Evolutionary conservation across 2,888 invertebrate genomes (phyloP), one percentile per base, ranked within the genome.

Genomic region (Acanthosepion lycidas): DNA sequence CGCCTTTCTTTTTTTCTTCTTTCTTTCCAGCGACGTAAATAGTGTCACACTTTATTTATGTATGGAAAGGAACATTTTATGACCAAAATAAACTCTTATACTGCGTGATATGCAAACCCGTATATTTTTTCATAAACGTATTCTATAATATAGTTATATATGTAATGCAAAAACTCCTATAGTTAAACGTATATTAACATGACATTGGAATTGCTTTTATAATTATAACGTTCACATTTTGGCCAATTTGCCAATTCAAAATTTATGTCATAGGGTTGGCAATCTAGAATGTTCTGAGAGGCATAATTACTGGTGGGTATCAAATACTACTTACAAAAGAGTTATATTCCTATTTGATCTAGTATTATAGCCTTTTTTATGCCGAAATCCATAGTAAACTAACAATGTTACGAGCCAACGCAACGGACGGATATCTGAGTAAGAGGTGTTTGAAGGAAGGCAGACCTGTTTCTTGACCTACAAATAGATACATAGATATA

Each of bases 341-440:
- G 78, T 78, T 78, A 78, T 78, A 78, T 78, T 78, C n/a, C 33
- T 78, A 78, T 78, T 78, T 78, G 78, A 78, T 78, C 78, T 78
- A 33, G 3, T 78, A 78, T 78, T 78, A 78, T 18, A 78, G 78
- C n/a, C 78, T 78, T 78, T 78, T 78, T 78, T 78, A 78, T 78
- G 78, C n/a, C 78, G 78, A 78, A n/a, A 78, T 78, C n/a, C 78
- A n/a, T n/a, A 78, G 78, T 78, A 78, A 78, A 78, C 78, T n/a
- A 78, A n/a, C n/a, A 78, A n/a, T 15, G 78, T 78, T 78, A 78
- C 33, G 78, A 78, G n/a, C 12, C n/a, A 33, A 33, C 78, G 78
- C 78, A 78, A 78, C n/a, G n/a, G n/a, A 33, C 8, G 78, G 78
- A n/a, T 78, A 33, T n/a, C n/a, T 78, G 78, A 78, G 78, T 78